A percentile compares a stretch with the other conserved stretches of the same genome.
Conservation (phyloP, 2,113 vertebrate species). For the Camarhynchus parvulus region DNA sequence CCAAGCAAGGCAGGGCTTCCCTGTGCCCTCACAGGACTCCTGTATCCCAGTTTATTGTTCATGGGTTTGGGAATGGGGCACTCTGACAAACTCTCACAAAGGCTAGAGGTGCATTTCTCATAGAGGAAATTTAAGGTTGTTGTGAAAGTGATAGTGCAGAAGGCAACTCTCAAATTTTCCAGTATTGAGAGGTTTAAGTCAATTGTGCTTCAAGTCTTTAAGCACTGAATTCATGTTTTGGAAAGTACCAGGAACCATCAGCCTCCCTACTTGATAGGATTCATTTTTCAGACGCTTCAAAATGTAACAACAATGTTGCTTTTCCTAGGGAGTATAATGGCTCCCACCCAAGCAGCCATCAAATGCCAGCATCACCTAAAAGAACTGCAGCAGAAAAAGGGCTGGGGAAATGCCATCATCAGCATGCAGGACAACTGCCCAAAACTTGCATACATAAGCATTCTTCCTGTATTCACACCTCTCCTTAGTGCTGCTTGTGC, state of each 20-base stretch:
- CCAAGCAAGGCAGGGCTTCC: not conserved
- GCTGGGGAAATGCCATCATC: accelerated
- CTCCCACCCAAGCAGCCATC: not conserved
- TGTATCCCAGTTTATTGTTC: not conserved
- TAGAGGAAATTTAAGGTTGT: not conserved
- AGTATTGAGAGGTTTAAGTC: not conserved
- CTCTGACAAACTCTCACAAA: accelerated
- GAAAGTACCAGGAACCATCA: not conserved
- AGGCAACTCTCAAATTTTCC: not conserved
- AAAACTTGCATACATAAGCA: accelerated
- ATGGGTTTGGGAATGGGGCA: not conserved
- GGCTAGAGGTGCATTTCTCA: not conserved
- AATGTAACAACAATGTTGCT: not conserved
- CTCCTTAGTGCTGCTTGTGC: not conserved
- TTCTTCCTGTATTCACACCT: not conserved
- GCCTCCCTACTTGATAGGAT: not conserved
- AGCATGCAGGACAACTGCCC: accelerated
- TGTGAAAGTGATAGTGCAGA: not conserved
- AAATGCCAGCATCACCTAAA: not conserved
- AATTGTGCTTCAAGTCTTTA: not conserved
- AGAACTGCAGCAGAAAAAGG: not conserved
- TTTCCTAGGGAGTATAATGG: not conserved
- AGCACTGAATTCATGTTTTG: not conserved
- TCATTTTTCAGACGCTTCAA: not conserved
- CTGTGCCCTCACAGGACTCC: not conserved